Conservation (phyloP, 2,797 vertebrate genomes). For the Sebastes glaucus region DNA sequence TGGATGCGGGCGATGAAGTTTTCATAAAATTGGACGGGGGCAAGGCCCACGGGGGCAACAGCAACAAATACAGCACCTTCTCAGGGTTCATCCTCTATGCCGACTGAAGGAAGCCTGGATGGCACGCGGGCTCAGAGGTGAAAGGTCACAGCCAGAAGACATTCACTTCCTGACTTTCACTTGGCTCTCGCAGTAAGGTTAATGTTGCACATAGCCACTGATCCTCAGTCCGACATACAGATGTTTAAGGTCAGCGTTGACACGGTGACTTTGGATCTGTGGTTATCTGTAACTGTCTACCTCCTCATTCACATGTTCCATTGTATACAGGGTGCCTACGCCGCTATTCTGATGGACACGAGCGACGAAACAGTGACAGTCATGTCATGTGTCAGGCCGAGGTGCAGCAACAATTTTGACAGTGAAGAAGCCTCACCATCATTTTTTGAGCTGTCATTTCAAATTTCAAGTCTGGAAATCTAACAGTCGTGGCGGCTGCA, state of each 20-base stretch:
- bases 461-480: conserved; percentile 56
- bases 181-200: conserved; percentile 43
- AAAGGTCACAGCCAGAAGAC: conserved; percentile 46
- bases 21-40: conserved; percentile 97
- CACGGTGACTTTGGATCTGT: conserved; percentile 33
- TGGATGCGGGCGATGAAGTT: conserved; percentile 95
- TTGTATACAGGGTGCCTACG: conserved; percentile 67
- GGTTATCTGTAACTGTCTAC: conserved; percentile 60
- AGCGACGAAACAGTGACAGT: conserved; percentile 48
- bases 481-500: conserved; percentile 45
- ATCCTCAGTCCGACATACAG: conserved; percentile 41
- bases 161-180: conserved; percentile 54
- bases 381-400: conserved; percentile 51
- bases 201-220: conserved; percentile 60
- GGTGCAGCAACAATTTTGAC: conserved; percentile 56
- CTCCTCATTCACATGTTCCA: conserved; percentile 56
- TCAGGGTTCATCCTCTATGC: conserved; percentile 97
- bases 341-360: conserved; percentile 51
- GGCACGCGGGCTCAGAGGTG: conserved; percentile 24
- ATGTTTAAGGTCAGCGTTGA: conserved; percentile 7
- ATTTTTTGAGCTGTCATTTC: conserved; percentile 63
- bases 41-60: conserved; percentile 97
- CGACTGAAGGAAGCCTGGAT: conserved; percentile 83
- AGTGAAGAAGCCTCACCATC: conserved; percentile 50
- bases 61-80: conserved; percentile 99